Evolutionary conservation across 2,797 vertebrate genomes (phyloP).

Genomic region (Prunella strophiata): DNA sequence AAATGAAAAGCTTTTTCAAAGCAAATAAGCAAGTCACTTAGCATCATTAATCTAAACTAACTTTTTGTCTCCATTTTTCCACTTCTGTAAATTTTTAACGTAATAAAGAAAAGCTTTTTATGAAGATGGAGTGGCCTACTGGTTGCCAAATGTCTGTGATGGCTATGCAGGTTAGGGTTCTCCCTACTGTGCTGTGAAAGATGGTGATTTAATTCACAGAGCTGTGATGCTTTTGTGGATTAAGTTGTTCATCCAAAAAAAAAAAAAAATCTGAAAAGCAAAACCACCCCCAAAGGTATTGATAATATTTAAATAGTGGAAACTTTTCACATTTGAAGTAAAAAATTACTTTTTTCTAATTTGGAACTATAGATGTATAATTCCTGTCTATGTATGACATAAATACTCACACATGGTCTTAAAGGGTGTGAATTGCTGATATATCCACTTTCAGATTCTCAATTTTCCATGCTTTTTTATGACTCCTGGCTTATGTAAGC

Average conservation of each 20-base stretch:
- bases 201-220: background rate
- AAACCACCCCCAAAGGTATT: background rate
- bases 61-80: background rate
- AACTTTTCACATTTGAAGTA: background rate
- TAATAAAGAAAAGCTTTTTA: background rate
- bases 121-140: background rate
- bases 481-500: background rate
- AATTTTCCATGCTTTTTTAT: background rate
- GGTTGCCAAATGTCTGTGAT: background rate
- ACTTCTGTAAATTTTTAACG: background rate
- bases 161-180: background rate
- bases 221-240: background rate
- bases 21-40: background rate
- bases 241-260: background rate
- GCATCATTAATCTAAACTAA: background rate
- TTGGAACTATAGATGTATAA: background rate
- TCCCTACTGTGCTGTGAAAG: background rate
- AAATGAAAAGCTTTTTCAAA: conserved; percentile 1
- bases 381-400: background rate
- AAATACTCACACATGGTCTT: background rate
- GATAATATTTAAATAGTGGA: background rate
- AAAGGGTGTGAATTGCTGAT: background rate
- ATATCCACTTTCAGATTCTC: background rate
- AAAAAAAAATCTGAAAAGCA: background rate
- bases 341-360: background rate